phyloP scores from a whole-genome alignment of 2,888 invertebrate species.

The Ischnus inquisitorius region DNA sequence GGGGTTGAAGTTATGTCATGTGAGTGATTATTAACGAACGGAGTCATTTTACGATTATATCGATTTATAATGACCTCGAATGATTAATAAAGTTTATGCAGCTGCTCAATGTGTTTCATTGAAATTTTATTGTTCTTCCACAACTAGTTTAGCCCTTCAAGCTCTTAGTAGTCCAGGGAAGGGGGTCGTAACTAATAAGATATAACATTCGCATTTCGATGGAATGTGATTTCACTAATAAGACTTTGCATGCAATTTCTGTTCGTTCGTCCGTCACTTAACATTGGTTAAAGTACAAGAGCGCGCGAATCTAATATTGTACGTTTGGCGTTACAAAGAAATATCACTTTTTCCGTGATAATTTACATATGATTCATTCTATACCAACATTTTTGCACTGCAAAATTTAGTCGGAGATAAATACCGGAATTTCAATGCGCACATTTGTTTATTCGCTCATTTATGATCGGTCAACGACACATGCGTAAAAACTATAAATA shows the following conservation, averaged over 20 bases:
- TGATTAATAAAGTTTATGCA: slow-evolving; percentile 72
- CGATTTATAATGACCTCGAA: slow-evolving; percentile 69
- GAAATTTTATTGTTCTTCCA: slow-evolving; percentile 65
- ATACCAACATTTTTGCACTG: background rate
- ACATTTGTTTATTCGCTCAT: no score
- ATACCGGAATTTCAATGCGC: no score
- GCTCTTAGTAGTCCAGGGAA: slow-evolving; percentile 47
- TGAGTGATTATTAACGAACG: slow-evolving; percentile 60
- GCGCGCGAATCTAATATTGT: background rate
- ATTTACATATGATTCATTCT: background rate
- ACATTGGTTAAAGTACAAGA: slow-evolving; percentile 7
- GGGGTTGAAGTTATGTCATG: slow-evolving; percentile 60
- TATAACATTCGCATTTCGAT: slow-evolving; percentile 32
- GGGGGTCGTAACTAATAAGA: slow-evolving; percentile 8
- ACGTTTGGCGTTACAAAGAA: background rate
- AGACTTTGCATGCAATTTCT: slow-evolving; percentile 61
- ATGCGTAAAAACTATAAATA: no score
- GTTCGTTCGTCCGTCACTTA: slow-evolving; percentile 42
- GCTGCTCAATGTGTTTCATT: slow-evolving; percentile 70
- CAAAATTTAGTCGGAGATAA: background rate
- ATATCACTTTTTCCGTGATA: background rate
- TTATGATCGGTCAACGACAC: no score
- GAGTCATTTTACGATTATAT: slow-evolving; percentile 63
- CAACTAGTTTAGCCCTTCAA: slow-evolving; percentile 59
- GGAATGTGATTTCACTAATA: slow-evolving; percentile 57